Evolutionary conservation across 2,113 vertebrate species (phyloP).

Genomic region (Scytalopus superciliaris): DNA sequence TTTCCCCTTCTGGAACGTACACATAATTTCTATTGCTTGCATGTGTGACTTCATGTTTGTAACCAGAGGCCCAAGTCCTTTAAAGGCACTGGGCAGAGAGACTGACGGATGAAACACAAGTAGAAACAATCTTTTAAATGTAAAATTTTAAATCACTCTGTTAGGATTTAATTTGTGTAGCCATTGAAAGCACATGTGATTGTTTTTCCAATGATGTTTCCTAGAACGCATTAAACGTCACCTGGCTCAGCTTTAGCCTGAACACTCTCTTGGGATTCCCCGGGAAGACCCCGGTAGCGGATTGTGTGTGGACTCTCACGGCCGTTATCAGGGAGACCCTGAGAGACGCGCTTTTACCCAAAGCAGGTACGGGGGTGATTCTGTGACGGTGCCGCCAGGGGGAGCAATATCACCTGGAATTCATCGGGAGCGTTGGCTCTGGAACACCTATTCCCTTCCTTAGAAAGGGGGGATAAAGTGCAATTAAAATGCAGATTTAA

Average conservation of each 20-base stretch:
- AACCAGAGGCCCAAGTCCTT: neutral
- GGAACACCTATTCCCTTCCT: rapidly evolving
- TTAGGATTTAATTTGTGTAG: neutral
- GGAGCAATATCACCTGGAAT: neutral
- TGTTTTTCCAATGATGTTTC: neutral
- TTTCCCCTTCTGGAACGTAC: neutral
- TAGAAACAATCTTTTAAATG: neutral
- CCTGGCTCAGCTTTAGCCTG: constrained; percentile 77
- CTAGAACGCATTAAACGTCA: constrained; percentile 71
- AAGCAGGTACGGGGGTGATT: constrained; percentile 52
- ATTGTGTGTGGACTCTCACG: constrained; percentile 79
- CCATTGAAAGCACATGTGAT: neutral
- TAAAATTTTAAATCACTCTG: neutral
- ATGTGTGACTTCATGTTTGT: neutral
- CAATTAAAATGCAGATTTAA: neutral
- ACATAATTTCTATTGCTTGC: neutral
- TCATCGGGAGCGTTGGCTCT: neutral
- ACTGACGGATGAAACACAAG: too few species aligned
- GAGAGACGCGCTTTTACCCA: constrained; percentile 53
- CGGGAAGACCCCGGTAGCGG: neutral
- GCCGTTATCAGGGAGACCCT: constrained; percentile 74
- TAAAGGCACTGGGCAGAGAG: neutral
- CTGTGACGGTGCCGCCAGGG: neutral
- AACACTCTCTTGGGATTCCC: constrained; percentile 63
- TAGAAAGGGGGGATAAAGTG: neutral